Evolutionary conservation across 64 coral and sea anemone genomes (phyloP).

Genomic region (Montipora capricornis): DNA sequence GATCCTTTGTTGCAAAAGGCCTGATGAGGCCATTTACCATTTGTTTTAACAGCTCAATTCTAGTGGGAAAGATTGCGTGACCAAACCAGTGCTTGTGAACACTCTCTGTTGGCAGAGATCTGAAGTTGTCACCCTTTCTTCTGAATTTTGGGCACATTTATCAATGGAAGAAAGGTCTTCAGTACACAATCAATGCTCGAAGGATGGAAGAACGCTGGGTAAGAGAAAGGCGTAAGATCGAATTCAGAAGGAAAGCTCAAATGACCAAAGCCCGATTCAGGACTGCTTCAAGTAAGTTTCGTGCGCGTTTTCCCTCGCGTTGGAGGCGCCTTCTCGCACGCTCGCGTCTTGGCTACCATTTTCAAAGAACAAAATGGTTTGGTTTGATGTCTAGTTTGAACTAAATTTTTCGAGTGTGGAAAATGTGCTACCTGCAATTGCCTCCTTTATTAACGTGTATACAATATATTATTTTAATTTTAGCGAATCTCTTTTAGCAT

Average conservation of each 20-base stretch:
- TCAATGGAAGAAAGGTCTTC: conserved; percentile 46
- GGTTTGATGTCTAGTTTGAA: background rate
- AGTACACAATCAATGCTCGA: conserved; percentile 41
- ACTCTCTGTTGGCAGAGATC: conserved; percentile 76
- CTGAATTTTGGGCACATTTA: conserved; percentile 40
- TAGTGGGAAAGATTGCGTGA: background rate
- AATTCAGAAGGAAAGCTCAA: background rate
- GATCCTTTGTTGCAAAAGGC: too few species aligned
- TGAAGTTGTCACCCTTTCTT: conserved; percentile 71
- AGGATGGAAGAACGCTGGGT: conserved; percentile 73
- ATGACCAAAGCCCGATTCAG: too few species aligned
- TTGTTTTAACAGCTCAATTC: conserved; percentile 12
- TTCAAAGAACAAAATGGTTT: background rate
- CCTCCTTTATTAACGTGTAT: too few species aligned
- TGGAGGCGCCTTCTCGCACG: background rate
- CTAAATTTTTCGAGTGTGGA: background rate
- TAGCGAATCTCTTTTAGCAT: conserved; percentile 23
- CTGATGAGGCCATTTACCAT: too few species aligned
- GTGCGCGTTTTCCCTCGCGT: background rate
- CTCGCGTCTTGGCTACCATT: background rate
- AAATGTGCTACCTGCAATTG: background rate
- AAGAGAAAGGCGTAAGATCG: background rate
- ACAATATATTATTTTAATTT: background rate
- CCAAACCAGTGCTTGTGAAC: conserved; percentile 84
- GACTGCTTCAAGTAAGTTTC: too few species aligned